Evolutionary conservation across 92 coral and sea anemone species (phyloP).

Genomic region (Siderastrea radians): DNA sequence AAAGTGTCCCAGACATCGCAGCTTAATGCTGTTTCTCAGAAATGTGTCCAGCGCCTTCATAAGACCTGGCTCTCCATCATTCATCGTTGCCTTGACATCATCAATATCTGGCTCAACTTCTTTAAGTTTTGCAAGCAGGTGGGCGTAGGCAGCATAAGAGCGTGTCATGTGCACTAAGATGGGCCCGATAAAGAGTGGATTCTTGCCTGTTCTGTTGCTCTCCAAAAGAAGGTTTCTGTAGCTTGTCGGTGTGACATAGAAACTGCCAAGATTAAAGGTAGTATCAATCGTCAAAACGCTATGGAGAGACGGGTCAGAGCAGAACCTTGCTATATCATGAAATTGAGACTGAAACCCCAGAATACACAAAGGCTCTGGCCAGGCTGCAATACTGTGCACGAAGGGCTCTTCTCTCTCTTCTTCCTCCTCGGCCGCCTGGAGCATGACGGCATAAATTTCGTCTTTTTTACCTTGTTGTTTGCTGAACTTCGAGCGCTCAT

Average conservation of each 20-base stretch:
- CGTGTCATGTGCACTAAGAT: conserved; percentile 66
- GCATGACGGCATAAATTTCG: conserved; percentile 61
- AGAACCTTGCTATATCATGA: conserved; percentile 66
- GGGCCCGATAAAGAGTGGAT: conserved; percentile 66
- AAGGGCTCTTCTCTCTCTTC: conserved; percentile 35
- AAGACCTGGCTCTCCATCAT: conserved; percentile 57
- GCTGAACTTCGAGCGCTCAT: background rate
- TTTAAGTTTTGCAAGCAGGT: conserved; percentile 63
- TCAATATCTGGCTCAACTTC: conserved; percentile 69
- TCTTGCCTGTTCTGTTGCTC: conserved; percentile 32
- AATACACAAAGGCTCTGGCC: conserved; percentile 80
- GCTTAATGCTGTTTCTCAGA: conserved; percentile 40
- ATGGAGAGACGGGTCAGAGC: conserved; percentile 24
- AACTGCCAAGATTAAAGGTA: conserved; percentile 70
- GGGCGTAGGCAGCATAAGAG: conserved; percentile 66
- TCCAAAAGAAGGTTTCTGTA: conserved; percentile 64
- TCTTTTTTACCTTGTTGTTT: conserved; percentile 15
- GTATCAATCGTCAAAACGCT: conserved; percentile 63
- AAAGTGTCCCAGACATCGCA: conserved; percentile 59
- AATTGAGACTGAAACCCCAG: conserved; percentile 66
- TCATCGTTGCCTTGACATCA: conserved; percentile 52
- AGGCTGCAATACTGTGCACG: conserved; percentile 64
- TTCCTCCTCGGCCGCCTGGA: conserved; percentile 60
- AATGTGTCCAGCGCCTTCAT: conserved; percentile 39
- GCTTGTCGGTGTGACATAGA: conserved; percentile 72